Evolutionary conservation across 1,140 invertebrate genomes (phyloP).

Genomic region (Orussus abietinus): DNA sequence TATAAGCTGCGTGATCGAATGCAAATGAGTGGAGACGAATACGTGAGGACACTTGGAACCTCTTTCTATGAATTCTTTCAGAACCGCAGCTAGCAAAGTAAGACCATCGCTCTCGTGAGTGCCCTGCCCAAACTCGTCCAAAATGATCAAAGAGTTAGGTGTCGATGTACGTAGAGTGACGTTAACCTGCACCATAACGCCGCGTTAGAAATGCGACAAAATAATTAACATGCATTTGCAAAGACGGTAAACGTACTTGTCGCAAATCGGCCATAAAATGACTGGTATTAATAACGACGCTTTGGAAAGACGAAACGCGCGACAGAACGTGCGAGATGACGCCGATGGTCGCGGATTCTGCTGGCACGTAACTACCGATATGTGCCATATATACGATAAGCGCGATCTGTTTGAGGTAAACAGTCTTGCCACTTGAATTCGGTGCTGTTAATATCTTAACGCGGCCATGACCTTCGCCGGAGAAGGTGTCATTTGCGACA

Average conservation of each 20-base stretch:
- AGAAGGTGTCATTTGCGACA: slow-evolving; percentile 69
- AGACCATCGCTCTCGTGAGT: slow-evolving; percentile 75
- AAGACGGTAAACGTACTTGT: slow-evolving; percentile 58
- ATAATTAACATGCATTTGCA: slow-evolving; percentile 12
- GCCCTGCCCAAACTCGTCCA: slow-evolving; percentile 92
- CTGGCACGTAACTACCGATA: slow-evolving; percentile 86
- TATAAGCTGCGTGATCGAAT: slow-evolving; percentile 59
- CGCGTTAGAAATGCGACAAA: slow-evolving; percentile 12
- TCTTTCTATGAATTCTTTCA: slow-evolving; percentile 63
- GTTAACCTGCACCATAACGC: slow-evolving; percentile 60
- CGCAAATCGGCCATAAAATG: slow-evolving; percentile 81
- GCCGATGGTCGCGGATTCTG: slow-evolving; percentile 65
- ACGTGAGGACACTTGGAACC: slow-evolving; percentile 65
- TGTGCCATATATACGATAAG: slow-evolving; percentile 80
- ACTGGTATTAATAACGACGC: slow-evolving; percentile 74
- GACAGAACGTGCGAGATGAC: slow-evolving; percentile 71
- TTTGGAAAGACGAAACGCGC: slow-evolving; percentile 70
- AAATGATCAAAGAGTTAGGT: slow-evolving; percentile 67
- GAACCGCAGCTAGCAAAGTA: slow-evolving; percentile 62
- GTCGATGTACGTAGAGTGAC: slow-evolving; percentile 63
- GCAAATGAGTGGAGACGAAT: slow-evolving; percentile 75
- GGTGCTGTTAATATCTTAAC: slow-evolving; percentile 83
- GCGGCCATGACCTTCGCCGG: slow-evolving; percentile 53
- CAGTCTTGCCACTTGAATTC: slow-evolving; percentile 88
- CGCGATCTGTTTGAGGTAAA: slow-evolving; percentile 83